These are phyloP conservation scores for Avahi laniger DNA, from an alignment of 2,797 vertebrate genomes.

Conservation along the genomic window DNA sequence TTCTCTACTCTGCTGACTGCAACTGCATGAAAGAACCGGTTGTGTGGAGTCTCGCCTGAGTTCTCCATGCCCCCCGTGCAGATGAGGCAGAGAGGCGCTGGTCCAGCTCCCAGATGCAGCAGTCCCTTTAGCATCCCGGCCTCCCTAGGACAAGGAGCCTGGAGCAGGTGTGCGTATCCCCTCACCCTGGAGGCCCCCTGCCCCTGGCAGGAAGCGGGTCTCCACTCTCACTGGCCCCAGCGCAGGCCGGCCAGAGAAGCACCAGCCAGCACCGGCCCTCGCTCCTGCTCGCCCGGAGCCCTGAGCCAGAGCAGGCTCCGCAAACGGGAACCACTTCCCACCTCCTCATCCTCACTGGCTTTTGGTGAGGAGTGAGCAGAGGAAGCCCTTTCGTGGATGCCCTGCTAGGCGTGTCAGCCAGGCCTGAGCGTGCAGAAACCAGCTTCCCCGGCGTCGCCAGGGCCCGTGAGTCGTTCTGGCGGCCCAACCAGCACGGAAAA, in stretches of 20 bases:
- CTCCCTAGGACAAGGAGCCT: background rate
- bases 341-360: background rate
- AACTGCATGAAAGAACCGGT: rapidly evolving
- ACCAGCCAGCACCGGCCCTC: rapidly evolving
- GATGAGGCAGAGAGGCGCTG: rapidly evolving
- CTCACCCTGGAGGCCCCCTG: background rate
- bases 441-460: background rate
- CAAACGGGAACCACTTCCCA: rapidly evolving
- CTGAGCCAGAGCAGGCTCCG: too few species aligned
- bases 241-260: background rate
- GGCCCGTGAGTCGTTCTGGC: background rate
- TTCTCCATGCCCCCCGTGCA: rapidly evolving
- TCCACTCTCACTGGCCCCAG: background rate
- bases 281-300: background rate
- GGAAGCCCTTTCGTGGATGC: background rate
- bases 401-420: background rate
- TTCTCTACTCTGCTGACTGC: too few species aligned
- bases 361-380: background rate
- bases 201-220: background rate
- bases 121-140: too few species aligned
- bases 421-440: background rate
- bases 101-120: background rate
- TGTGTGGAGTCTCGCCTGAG: rapidly evolving
- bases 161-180: background rate
- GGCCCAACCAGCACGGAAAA: background rate